Base-by-base conservation (phyloP, 2,113 vertebrate genomes). In the Hippopotamus amphibius region DNA sequence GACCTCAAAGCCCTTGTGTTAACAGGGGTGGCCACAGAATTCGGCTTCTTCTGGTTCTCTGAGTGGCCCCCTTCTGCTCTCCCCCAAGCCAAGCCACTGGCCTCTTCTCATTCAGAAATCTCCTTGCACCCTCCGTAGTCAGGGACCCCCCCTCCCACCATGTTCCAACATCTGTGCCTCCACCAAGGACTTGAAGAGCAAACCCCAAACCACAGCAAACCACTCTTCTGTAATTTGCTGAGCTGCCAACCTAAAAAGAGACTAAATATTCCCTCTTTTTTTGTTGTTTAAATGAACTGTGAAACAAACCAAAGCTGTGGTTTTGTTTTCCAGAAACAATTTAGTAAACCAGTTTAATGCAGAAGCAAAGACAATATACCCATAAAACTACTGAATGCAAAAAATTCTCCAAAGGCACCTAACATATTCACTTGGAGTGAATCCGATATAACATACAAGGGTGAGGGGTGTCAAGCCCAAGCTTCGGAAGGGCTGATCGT, bases 221-320 rank as follows among this genome's bases (percentile, higher is more conserved):
- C 86, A 66, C 76, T 95, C 86, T 88, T 41, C 93, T 95, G 50
- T 97, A 96, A 96, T 98, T 97, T 97, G 87, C 96, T 93, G 82
- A 92, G 88, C 82, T 86, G 79, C 76, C 92, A 93, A 48, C 89
- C 89, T 97, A 95, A 96, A 95, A 93, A 65, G 91, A 97, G 95
- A 98, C 91, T 95, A 97, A 96, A 96, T 95, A 87, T 50, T 46
- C 71, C 66, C n/a, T 26, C 30, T 55, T 84, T 90, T 57, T n/a
- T 80, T 90, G 61, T 80, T 97, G 88, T 92, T 97, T 95, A 87
- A 97, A 97, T 84, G 92, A 97, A 97, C 93, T 97, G 94, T 97
- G 82, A 97, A 97, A 96, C 63, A 92, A 89, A 92, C 87, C 92
- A 46, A 89, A 90, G 93, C 22, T 96, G 92, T 84, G 95, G 92